These are phyloP conservation scores for Lutjanus erythropterus DNA, from an alignment of 2,113 vertebrate species.

Conservation along the genomic window DNA sequence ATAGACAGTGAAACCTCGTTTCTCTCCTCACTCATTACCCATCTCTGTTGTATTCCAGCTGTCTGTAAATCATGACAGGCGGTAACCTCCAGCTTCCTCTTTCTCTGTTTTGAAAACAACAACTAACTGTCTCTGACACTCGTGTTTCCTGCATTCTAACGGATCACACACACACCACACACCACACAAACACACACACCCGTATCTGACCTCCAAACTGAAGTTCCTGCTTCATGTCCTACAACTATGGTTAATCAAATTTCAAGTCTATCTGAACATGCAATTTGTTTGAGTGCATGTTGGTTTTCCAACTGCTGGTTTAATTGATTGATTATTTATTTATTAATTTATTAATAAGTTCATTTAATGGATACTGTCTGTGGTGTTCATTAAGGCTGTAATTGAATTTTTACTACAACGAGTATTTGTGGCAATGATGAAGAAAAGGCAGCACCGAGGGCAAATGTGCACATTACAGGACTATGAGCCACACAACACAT, in stretches of 20 bases:
- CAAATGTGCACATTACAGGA: conserved; percentile 1
- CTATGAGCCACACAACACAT: not conserved
- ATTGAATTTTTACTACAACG: not conserved
- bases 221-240: conserved; percentile 25
- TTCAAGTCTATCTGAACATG: not conserved
- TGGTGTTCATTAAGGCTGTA: not conserved
- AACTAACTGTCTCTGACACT: conserved; percentile 66
- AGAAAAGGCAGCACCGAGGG: not conserved
- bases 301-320: not conserved
- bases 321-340: not conserved
- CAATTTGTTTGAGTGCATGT: too few species aligned
- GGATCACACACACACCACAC: conserved; percentile 7
- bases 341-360: not conserved
- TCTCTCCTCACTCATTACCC: conserved; percentile 14
- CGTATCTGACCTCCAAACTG: conserved; percentile 8
- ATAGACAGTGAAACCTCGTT: conserved; percentile 25
- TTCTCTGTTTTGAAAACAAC: conserved; percentile 75
- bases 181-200: not conserved
- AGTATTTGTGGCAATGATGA: too few species aligned
- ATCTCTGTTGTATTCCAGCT: conserved; percentile 27
- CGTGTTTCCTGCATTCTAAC: conserved; percentile 71
- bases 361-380: not conserved
- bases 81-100: conserved; percentile 66
- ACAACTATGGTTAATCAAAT: not conserved
- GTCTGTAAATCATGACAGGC: conserved; percentile 48